Evolutionary conservation across 2,113 vertebrate genomes (phyloP).

Genomic region (Chloropsis hardwickii): DNA sequence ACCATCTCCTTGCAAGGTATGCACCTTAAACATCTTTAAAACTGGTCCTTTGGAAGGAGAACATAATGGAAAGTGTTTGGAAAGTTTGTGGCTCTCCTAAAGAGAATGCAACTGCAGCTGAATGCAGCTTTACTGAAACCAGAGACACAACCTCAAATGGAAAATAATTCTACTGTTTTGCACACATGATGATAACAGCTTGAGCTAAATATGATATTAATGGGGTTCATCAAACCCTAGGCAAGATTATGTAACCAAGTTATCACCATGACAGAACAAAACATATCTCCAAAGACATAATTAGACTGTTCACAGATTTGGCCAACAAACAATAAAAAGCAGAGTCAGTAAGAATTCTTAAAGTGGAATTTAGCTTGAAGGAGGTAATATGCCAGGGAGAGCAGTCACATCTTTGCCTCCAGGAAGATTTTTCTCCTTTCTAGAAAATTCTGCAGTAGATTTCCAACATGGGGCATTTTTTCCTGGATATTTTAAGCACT

Average conservation of each 20-base stretch:
- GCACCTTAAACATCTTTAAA: background rate
- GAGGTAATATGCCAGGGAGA: background rate
- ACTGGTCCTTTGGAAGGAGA: background rate
- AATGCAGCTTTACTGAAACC: background rate
- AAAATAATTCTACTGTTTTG: background rate
- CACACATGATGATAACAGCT: background rate
- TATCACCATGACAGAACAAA: background rate
- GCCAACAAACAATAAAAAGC: background rate
- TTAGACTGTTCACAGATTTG: background rate
- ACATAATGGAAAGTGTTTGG: background rate
- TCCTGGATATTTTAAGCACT: background rate
- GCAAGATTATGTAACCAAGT: background rate
- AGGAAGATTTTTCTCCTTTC: background rate
- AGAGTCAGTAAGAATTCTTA: background rate
- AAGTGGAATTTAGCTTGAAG: background rate
- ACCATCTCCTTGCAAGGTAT: background rate
- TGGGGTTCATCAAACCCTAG: background rate
- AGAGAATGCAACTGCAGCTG: background rate
- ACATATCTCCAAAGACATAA: background rate
- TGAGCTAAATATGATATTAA: background rate
- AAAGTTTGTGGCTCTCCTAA: background rate
- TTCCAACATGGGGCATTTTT: accelerated
- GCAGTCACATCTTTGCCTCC: background rate
- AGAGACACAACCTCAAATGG: background rate
- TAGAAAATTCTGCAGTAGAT: background rate